Conservation (phyloP, 1,140 invertebrate species). For the Ceratosolen solmsi region DNA sequence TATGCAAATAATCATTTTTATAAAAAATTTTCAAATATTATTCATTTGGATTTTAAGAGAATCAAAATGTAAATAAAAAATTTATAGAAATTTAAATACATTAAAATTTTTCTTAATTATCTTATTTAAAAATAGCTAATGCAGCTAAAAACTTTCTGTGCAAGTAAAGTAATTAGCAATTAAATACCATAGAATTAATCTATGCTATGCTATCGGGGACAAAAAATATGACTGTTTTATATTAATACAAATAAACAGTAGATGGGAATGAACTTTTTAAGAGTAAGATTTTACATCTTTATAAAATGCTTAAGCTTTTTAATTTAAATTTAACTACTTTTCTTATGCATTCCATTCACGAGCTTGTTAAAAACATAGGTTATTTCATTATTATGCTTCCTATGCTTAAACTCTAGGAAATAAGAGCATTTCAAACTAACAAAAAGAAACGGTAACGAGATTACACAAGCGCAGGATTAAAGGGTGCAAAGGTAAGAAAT, state of each 20-base stretch:
- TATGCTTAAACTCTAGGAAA: background rate
- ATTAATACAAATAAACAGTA: background rate
- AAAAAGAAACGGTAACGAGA: constrained; percentile 23
- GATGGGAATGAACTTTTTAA: background rate
- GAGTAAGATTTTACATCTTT: background rate
- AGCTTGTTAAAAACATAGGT: background rate
- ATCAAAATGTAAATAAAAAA: too few species aligned
- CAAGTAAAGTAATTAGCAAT: background rate
- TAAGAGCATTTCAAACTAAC: background rate
- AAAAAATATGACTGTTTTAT: background rate
- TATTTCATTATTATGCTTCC: constrained; percentile 16
- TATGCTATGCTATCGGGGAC: background rate
- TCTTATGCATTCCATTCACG: constrained; percentile 4
- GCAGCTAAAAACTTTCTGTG: background rate
- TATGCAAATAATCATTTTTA: too few species aligned
- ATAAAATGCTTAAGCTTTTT: background rate
- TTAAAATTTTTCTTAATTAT: background rate
- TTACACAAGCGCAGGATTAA: constrained; percentile 11
- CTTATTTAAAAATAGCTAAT: background rate
- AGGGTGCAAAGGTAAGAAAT: constrained; percentile 12
- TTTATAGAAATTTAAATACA: too few species aligned
- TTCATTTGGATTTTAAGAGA: too few species aligned
- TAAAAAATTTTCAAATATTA: too few species aligned
- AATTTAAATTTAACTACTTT: background rate
- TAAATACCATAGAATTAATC: background rate